phyloP scores from a whole-genome alignment of 2,113 vertebrate species.

The Otocyon megalotis region DNA sequence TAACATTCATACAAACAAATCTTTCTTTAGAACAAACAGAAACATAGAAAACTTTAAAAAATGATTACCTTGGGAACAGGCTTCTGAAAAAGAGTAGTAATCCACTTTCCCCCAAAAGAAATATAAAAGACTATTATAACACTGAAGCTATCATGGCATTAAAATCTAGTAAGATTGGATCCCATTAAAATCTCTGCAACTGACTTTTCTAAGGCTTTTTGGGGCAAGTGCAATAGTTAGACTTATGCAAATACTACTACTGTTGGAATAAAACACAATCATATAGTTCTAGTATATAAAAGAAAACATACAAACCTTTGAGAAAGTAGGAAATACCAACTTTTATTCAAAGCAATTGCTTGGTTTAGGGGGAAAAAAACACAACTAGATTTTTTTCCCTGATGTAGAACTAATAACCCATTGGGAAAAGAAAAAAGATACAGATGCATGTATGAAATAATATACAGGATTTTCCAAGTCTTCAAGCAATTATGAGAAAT shows the following conservation, averaged over 20 bases:
- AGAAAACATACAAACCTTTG: conserved; percentile 87
- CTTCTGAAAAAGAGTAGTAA: conserved; percentile 82
- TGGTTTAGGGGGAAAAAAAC: conserved; percentile 75
- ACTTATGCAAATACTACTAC: conserved; percentile 70
- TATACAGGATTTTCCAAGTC: conserved; percentile 84
- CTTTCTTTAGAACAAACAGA: conserved; percentile 77
- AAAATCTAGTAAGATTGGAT: conserved; percentile 57
- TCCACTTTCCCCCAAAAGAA: conserved; percentile 81
- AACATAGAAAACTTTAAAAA: conserved; percentile 77
- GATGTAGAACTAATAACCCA: conserved; percentile 73
- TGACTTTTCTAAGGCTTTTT: conserved; percentile 85
- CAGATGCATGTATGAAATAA: conserved; percentile 77
- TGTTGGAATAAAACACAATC: conserved; percentile 71
- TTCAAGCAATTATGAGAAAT: conserved; percentile 88
- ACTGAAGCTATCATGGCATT: conserved; percentile 62
- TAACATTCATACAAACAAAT: conserved; percentile 74
- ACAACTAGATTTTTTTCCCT: conserved; percentile 73
- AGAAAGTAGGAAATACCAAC: conserved; percentile 78
- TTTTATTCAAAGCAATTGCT: conserved; percentile 81
- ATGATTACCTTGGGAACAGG: conserved; percentile 81
- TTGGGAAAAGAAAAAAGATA: conserved; percentile 77
- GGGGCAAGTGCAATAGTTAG: conserved; percentile 80
- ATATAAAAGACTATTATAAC: conserved; percentile 80
- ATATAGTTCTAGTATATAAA: conserved; percentile 72
- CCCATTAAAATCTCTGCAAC: conserved; percentile 73